Conservation (phyloP, 2,888 invertebrate species). For the Buathra laborator region DNA sequence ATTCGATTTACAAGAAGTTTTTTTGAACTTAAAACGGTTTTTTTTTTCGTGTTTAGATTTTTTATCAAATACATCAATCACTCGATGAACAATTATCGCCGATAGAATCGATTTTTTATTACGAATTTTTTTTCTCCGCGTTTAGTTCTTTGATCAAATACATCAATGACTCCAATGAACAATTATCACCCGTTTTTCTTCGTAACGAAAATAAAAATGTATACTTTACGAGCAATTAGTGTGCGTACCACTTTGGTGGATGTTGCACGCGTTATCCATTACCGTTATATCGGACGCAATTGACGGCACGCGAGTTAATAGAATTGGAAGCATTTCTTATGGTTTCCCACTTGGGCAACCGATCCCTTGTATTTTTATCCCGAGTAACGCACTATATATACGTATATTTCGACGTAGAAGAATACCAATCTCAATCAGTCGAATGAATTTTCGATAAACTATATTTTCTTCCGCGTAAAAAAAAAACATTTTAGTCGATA, state of each 20-base stretch:
- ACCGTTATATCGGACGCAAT: constrained; percentile 64
- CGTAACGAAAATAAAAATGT: constrained; percentile 50
- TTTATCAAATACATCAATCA: no score
- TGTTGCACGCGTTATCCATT: constrained; percentile 70
- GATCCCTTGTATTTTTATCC: constrained; percentile 48
- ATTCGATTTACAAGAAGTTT: neutral
- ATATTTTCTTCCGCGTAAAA: constrained; percentile 2
- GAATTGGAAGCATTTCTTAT: constrained; percentile 54
- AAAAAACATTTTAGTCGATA: constrained; percentile 32
- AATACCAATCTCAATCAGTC: constrained; percentile 29
- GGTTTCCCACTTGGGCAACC: constrained; percentile 36
- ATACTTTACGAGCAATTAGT: constrained; percentile 67
- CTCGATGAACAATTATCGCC: no score
- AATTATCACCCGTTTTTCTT: constrained; percentile 40
- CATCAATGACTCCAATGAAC: constrained; percentile 12
- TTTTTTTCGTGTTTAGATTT: neutral
- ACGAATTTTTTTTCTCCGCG: neutral
- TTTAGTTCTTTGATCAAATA: neutral
- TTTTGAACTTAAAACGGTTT: neutral
- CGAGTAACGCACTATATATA: neutral
- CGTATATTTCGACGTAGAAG: neutral
- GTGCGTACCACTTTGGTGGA: constrained; percentile 64
- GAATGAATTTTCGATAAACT: constrained; percentile 32
- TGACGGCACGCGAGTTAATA: constrained; percentile 63
- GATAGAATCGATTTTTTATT: no score